Percentiles rank a stretch among this genome's conserved stretches.
Conservation (phyloP, 2,113 vertebrate genomes). For the Jaculus jaculus region DNA sequence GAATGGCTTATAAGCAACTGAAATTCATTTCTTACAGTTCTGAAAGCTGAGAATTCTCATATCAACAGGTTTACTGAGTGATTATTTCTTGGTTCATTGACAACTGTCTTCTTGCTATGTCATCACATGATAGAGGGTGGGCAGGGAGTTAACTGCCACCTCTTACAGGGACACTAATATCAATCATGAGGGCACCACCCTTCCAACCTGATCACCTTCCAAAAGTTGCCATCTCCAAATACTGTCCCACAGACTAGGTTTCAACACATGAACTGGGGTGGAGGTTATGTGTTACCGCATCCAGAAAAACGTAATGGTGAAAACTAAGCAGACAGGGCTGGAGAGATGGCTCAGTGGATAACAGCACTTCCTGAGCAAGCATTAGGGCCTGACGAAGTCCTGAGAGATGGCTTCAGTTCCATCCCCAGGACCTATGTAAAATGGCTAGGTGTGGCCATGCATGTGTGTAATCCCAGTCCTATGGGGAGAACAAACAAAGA, state of each 20-base stretch:
- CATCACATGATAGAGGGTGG: neutral
- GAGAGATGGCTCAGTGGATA: too few species aligned
- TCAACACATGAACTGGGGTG: neutral
- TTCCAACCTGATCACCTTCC: neutral
- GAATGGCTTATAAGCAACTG: neutral
- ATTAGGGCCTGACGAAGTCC: too few species aligned
- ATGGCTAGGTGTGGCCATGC: too few species aligned
- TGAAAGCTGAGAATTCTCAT: neutral
- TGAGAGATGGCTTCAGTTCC: too few species aligned
- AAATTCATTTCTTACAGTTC: neutral
- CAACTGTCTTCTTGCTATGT: neutral
- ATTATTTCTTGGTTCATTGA: neutral
- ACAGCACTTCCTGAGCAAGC: too few species aligned
- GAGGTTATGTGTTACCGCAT: neutral
- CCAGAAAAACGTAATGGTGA: neutral
- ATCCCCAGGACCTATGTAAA: too few species aligned
- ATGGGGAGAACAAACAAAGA: too few species aligned
- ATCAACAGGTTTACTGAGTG: neutral
- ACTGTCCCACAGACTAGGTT: neutral
- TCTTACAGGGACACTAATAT: neutral
- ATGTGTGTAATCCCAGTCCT: too few species aligned
- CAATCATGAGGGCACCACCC: neutral
- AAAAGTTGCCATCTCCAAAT: neutral
- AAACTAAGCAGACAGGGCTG: neutral
- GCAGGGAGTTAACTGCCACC: neutral